Evolutionary conservation across 2,113 vertebrate genomes (phyloP).

Genomic region (Aleadryas rufinucha): DNA sequence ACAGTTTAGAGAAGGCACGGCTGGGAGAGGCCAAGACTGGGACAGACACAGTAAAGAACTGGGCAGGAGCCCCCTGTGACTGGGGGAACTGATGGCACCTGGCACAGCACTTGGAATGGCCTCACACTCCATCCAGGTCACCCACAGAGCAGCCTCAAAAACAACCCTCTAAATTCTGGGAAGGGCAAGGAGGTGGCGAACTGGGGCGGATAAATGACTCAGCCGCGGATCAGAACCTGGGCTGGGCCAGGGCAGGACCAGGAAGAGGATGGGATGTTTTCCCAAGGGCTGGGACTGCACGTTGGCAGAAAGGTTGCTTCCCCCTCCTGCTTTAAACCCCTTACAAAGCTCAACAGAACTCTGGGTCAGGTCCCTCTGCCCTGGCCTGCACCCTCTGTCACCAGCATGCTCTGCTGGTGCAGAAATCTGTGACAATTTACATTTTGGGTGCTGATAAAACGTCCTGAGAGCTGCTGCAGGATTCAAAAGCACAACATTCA

Average conservation of each 20-base stretch:
- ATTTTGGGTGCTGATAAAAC: not conserved
- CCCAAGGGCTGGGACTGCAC: not conserved
- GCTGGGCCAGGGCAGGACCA: constrained; percentile 34
- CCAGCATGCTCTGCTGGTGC: rapidly evolving
- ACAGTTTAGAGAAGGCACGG: not conserved
- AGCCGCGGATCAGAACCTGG: not conserved
- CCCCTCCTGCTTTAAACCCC: not conserved
- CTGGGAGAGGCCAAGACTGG: not conserved
- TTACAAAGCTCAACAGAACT: not conserved
- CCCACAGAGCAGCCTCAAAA: not conserved
- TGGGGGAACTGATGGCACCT: not conserved
- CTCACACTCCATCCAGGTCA: not conserved
- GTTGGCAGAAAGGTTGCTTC: not conserved
- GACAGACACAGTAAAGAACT: not conserved
- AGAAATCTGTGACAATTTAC: not conserved
- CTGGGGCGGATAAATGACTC: not conserved
- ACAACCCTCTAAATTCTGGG: not conserved
- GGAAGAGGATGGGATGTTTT: not conserved
- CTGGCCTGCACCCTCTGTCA: not conserved
- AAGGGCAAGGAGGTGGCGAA: not conserved
- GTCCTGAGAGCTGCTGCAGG: not conserved
- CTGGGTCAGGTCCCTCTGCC: not conserved
- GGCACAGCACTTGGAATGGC: not conserved
- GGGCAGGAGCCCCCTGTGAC: not conserved
- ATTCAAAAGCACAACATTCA: not conserved